Percentiles rank a stretch among this genome's conserved stretches.
phyloP scores from a whole-genome alignment of 1,140 invertebrate species.

The Drosophila lacteicornis region DNA sequence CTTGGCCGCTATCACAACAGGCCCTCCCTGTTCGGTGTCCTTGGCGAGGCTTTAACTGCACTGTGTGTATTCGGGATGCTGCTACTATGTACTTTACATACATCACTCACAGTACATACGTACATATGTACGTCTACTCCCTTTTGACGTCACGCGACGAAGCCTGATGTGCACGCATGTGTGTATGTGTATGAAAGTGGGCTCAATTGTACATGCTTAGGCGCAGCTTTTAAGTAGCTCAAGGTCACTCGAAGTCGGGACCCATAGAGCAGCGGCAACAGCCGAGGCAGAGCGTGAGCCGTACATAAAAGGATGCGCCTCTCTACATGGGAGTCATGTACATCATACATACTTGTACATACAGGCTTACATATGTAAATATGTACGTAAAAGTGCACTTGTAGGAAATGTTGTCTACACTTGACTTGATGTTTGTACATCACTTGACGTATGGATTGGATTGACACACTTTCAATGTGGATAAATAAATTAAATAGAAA shows the following conservation, averaged over 20 bases:
- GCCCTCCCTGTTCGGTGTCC: conserved; percentile 29
- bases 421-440: conserved; percentile 5
- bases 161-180: conserved; percentile 35
- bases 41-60: conserved; percentile 38
- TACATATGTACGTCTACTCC: conserved; percentile 31
- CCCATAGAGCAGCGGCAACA: conserved; percentile 6
- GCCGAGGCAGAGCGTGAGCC: neutral
- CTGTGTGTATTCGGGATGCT: conserved; percentile 47
- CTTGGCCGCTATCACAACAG: conserved; percentile 31
- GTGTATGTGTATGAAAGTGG: conserved; percentile 20
- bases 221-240: conserved; percentile 67
- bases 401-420: conserved; percentile 13
- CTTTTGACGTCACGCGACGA: conserved; percentile 63
- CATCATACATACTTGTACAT: neutral
- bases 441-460: conserved; percentile 21
- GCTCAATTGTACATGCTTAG: conserved; percentile 36
- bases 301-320: conserved; percentile 3
- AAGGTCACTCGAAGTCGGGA: conserved; percentile 61
- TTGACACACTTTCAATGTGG: conserved; percentile 30
- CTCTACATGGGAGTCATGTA: neutral
- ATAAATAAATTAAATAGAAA: neutral
- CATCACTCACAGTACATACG: conserved; percentile 4
- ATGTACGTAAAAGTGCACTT: conserved; percentile 11
- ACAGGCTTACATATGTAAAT: neutral
- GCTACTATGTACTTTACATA: conserved; percentile 16